Evolutionary conservation across 2,888 invertebrate species (phyloP).

Genomic region (Pandemis corylana): DNA sequence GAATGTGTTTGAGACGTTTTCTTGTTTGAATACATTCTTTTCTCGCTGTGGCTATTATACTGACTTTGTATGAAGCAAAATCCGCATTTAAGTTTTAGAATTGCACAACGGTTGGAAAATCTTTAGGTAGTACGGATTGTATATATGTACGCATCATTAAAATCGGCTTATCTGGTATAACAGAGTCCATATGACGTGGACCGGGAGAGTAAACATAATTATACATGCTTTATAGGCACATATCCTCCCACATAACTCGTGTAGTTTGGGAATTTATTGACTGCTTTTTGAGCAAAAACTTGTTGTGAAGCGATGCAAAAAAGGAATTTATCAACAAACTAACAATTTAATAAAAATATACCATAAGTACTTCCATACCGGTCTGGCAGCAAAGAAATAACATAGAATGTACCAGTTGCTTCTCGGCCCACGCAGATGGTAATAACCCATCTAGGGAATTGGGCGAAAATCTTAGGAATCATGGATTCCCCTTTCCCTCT

Average conservation of each 20-base stretch:
- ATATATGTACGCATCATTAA: conserved; percentile 40
- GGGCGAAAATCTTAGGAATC: too few species aligned
- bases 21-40: too few species aligned
- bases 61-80: not conserved
- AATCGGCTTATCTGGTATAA: conserved; percentile 39
- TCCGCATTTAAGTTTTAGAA: not conserved
- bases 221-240: conserved; percentile 33
- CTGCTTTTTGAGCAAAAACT: not conserved
- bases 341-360: too few species aligned
- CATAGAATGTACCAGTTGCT: too few species aligned
- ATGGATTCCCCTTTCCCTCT: too few species aligned
- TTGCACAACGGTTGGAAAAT: conserved; percentile 11
- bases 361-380: too few species aligned
- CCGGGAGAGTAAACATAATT: conserved; percentile 37
- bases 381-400: too few species aligned
- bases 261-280: conserved; percentile 18
- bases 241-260: conserved; percentile 11
- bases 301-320: too few species aligned
- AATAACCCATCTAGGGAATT: too few species aligned
- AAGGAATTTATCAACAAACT: too few species aligned
- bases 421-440: too few species aligned
- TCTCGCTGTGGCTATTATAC: not conserved
- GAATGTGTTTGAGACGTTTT: too few species aligned
- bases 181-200: conserved; percentile 34
- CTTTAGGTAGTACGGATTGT: conserved; percentile 30